These are phyloP conservation scores for Calameuta idolon DNA, from an alignment of 2,888 invertebrate species.

Conservation along the genomic window DNA sequence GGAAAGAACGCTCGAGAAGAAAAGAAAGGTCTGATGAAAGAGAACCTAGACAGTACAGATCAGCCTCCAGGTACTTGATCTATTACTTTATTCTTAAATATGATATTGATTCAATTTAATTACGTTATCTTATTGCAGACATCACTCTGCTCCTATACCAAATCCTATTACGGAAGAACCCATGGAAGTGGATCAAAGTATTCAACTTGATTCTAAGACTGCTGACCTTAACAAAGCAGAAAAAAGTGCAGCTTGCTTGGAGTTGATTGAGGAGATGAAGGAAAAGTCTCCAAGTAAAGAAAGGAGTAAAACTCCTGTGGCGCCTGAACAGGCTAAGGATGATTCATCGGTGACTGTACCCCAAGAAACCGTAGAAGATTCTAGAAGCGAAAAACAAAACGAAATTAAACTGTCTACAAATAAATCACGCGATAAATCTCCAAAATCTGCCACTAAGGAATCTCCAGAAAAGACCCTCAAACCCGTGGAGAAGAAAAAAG, in stretches of 20 bases:
- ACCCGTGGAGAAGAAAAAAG: constrained; percentile 54
- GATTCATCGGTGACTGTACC: constrained; percentile 23
- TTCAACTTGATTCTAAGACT: constrained; percentile 22
- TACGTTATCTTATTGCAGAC: constrained; percentile 35
- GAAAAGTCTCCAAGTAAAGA: constrained; percentile 62
- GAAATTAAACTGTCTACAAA: constrained; percentile 31
- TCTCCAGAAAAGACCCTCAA: constrained; percentile 43
- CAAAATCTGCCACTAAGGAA: constrained; percentile 36
- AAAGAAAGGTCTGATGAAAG: constrained; percentile 54
- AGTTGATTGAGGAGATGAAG: constrained; percentile 66
- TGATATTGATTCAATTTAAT: not conserved
- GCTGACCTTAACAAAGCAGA: constrained; percentile 45
- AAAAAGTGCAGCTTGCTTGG: constrained; percentile 65
- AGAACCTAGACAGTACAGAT: constrained; percentile 49
- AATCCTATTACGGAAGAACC: constrained; percentile 56
- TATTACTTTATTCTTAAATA: constrained; percentile 11
- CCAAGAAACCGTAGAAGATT: not conserved
- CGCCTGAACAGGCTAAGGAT: constrained; percentile 54
- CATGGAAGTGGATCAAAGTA: constrained; percentile 55
- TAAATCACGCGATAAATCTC: constrained; percentile 40
- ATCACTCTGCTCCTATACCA: constrained; percentile 58
- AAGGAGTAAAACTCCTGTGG: constrained; percentile 62
- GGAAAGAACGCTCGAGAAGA: constrained; percentile 73
- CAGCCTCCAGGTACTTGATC: constrained; percentile 44
- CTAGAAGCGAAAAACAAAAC: constrained; percentile 28